Evolutionary conservation across 2,888 invertebrate species (phyloP).

Genomic region (Eristalinus sepulchralis): DNA sequence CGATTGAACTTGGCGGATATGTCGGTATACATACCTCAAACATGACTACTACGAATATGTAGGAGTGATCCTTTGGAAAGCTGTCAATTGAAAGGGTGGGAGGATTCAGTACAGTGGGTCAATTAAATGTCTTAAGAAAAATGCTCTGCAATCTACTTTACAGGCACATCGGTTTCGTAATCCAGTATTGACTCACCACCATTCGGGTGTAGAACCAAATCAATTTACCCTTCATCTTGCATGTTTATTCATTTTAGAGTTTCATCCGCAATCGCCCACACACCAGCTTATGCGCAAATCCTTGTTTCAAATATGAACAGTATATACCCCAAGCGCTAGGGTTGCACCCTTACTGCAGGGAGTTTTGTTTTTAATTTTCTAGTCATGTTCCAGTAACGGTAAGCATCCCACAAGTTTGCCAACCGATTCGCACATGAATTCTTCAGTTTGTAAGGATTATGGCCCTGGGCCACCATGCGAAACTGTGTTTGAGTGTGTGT

Average conservation of each 20-base stretch:
- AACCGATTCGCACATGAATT: constrained; percentile 43
- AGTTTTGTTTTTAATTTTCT: constrained; percentile 35
- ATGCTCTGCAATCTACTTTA: not conserved
- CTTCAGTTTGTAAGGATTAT: constrained; percentile 41
- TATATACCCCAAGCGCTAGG: not conserved
- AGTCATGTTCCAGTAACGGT: constrained; percentile 35
- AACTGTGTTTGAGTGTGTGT: no score
- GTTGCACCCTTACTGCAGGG: not conserved
- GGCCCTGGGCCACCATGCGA: constrained; percentile 29
- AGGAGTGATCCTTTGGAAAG: not conserved
- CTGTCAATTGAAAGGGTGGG: no score
- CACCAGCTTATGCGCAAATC: not conserved
- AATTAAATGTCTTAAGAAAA: no score
- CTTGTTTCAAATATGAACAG: not conserved
- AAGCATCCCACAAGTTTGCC: constrained; percentile 17
- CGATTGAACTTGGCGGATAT: not conserved
- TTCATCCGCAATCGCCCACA: not conserved
- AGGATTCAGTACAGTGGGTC: no score
- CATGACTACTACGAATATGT: not conserved
- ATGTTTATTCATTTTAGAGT: not conserved
- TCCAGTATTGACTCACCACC: not conserved
- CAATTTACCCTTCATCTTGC: not conserved
- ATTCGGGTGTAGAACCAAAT: not conserved
- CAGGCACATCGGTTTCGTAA: not conserved
- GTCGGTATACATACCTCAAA: not conserved